Base-by-base conservation (phyloP, 2,888 invertebrate genomes). In the Euspilapteryx auroguttella region DNA sequence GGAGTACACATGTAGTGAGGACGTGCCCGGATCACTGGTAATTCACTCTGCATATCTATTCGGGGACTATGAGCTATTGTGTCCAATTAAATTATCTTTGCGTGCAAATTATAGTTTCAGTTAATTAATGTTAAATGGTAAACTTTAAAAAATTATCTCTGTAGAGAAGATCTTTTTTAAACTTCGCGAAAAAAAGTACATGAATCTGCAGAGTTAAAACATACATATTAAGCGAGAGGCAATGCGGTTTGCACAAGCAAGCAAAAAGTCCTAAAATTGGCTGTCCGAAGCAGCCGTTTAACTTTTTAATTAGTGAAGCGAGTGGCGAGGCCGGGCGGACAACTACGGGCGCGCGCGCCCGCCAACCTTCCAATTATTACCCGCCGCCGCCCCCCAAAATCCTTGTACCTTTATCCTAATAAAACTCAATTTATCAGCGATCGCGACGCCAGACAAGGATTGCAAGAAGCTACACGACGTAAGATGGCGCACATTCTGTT, bases 271-370 rank as follows among this genome's bases (percentile, higher is more conserved):
- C 47, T 42, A 45, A 47, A 61, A 53, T 52, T 37, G 49, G 47
- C 46, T 55, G 62, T 56, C 59, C 50, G 44, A 42, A 32, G 39
- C 58, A 57, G 50, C 43, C 51, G 53, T 48, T 57, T 53, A 63
- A 63, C 59, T 64, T 62, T 54, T 64, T 63, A 64, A 64, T 64
- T 62, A 63, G 57, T 47, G 53, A 45, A 40, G 37, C 36, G 14
- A 29, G 29, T 32, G 40, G 37, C 35, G 14, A 29, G 29, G 33
- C 32, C 23, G 26, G 29, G 15, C 27, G 17, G 24, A 20, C 20
- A 26, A 22, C 3, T n/a, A 14, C 9, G 12, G n/a, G 10, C 10
- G n/a, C 5, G 17, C 17, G 4, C 17, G 2, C n/a, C 27, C 27
- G 21, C 9, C 11, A 11, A 12, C 14, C 26, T 17, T n/a, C 26